Percentiles rank a stretch among this genome's conserved stretches.
Conservation (phyloP, 92 coral and sea anemone genomes). For the Palythoa grandiflora region DNA sequence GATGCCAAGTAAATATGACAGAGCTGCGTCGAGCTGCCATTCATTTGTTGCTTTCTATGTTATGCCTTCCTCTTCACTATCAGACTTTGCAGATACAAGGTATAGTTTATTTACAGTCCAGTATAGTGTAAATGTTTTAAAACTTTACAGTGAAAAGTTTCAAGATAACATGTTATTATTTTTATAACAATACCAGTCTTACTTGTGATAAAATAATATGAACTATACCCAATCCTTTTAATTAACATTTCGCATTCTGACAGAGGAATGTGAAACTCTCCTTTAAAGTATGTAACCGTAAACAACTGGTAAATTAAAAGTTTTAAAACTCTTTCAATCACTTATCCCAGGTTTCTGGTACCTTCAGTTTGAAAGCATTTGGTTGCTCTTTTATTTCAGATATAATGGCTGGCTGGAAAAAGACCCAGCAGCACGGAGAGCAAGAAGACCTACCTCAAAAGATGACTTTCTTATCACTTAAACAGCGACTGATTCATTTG, state of each 20-base stretch:
- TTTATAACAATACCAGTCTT: not conserved
- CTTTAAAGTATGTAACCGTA: no score
- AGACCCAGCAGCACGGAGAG: conserved; percentile 34
- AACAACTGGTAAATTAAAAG: no score
- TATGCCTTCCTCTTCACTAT: conserved; percentile 95
- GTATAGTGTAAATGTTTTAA: not conserved
- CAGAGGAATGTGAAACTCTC: no score
- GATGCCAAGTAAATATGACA: conserved; percentile 89
- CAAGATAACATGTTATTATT: not conserved
- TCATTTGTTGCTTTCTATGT: conserved; percentile 92
- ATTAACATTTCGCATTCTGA: no score
- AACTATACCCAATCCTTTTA: no score
- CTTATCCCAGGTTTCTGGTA: not conserved
- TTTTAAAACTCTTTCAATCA: no score
- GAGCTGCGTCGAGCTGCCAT: conserved; percentile 98
- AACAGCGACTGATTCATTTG: conserved; percentile 82
- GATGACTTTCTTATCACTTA: conserved; percentile 83
- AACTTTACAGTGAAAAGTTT: no score
- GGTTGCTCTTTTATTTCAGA: conserved; percentile 52
- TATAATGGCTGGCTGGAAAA: conserved; percentile 80
- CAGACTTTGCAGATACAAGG: conserved; percentile 92
- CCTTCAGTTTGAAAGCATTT: not conserved
- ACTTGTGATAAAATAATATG: no score
- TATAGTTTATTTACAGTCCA: not conserved
- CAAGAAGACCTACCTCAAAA: conserved; percentile 30